phyloP scores from a whole-genome alignment of 2,888 invertebrate species.

The Andrena chrysosceles region DNA sequence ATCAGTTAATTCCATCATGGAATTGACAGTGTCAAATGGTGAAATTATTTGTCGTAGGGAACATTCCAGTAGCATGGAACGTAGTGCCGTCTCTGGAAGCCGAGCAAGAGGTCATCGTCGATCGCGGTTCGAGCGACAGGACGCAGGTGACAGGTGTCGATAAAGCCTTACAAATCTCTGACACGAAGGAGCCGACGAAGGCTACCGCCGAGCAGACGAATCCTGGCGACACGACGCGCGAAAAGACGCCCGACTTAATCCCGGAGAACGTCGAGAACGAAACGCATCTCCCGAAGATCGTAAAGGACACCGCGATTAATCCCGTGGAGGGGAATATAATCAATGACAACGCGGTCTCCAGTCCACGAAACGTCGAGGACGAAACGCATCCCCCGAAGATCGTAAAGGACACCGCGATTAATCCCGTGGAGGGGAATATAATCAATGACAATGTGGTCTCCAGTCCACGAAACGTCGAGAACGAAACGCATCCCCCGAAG shows the following conservation, averaged over 20 bases:
- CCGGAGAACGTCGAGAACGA: conserved; percentile 9
- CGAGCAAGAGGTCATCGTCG: conserved; percentile 31
- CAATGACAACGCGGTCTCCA: neutral
- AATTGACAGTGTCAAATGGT: neutral
- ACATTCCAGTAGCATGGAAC: conserved; percentile 38
- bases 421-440: neutral
- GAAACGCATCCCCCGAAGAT: neutral
- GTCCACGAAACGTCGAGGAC: conserved; percentile 24
- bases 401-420: neutral
- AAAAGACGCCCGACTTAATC: conserved; percentile 38
- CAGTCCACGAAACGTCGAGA: conserved; percentile 22
- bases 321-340: neutral
- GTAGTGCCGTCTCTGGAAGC: conserved; percentile 33
- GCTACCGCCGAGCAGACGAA: conserved; percentile 31
- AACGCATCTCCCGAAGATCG: neutral
- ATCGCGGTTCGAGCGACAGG: conserved; percentile 48
- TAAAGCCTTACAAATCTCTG: conserved; percentile 53
- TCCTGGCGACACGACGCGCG: conserved; percentile 42
- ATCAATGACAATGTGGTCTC: neutral
- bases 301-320: neutral
- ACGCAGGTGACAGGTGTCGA: conserved; percentile 49
- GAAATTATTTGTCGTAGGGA: neutral
- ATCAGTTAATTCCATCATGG: too few species aligned
- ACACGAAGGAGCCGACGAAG: conserved; percentile 48
- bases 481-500: neutral